These are phyloP conservation scores for Acanthis flammea DNA, from an alignment of 2,797 vertebrate species.

Conservation along the genomic window DNA sequence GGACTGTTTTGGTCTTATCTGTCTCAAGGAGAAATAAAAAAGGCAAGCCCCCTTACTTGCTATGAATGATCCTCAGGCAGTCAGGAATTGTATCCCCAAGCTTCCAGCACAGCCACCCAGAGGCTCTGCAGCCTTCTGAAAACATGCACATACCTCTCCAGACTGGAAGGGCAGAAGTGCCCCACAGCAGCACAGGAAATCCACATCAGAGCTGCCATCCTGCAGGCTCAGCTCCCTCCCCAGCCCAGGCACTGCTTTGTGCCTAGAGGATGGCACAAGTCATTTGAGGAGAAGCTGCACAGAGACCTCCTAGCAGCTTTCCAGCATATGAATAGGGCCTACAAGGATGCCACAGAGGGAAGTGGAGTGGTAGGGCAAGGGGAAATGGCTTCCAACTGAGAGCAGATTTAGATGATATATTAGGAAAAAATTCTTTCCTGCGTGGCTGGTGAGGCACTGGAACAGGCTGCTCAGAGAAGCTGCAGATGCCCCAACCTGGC, in stretches of 20 bases:
- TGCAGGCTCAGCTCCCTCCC: neutral
- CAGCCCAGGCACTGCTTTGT: neutral
- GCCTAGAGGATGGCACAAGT: neutral
- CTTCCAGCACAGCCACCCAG: rapidly evolving
- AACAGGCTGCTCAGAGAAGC: neutral
- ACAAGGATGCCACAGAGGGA: neutral
- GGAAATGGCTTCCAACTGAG: neutral
- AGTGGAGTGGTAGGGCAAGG: neutral
- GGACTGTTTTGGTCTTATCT: neutral
- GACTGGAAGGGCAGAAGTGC: neutral
- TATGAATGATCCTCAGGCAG: neutral
- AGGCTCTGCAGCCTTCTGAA: neutral
- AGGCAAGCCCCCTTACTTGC: rapidly evolving
- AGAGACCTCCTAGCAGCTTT: neutral
- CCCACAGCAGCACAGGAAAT: neutral
- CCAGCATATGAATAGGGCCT: neutral
- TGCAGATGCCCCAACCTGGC: neutral
- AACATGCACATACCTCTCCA: rapidly evolving
- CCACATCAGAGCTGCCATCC: neutral
- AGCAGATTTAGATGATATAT: neutral
- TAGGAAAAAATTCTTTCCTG: neutral
- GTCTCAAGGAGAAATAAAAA: neutral
- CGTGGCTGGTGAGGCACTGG: neutral
- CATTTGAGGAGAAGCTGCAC: neutral
- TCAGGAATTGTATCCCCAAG: neutral